These are phyloP conservation scores for Stomatorhinus walkeri DNA, from an alignment of 2,797 vertebrate genomes.

Conservation along the genomic window DNA sequence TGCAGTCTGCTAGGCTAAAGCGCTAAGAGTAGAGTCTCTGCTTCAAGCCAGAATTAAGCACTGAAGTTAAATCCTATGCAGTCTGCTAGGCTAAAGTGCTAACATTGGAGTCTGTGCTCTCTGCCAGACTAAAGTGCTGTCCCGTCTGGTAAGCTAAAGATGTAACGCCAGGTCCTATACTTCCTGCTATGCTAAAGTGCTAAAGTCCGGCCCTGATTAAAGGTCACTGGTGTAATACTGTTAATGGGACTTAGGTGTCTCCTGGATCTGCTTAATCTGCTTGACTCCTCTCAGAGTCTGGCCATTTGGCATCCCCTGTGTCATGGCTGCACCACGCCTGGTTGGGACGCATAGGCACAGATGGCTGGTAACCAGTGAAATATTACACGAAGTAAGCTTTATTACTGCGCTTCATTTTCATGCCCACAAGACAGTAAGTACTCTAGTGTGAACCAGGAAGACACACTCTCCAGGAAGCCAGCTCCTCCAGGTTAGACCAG, in stretches of 20 bases:
- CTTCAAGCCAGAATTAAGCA: no score
- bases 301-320: conserved; percentile 33
- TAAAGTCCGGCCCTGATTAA: not conserved
- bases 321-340: conserved; percentile 65
- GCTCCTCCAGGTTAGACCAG: not conserved
- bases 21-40: no score
- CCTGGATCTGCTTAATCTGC: not conserved
- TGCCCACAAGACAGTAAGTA: not conserved
- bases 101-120: not conserved
- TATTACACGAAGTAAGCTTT: not conserved
- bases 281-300: not conserved
- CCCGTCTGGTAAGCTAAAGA: not conserved
- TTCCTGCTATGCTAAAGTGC: not conserved
- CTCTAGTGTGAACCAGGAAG: not conserved
- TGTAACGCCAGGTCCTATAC: not conserved
- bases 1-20: not conserved
- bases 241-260: not conserved
- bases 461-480: not conserved
- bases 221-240: not conserved
- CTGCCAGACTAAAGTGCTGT: not conserved
- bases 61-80: no score
- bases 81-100: no score
- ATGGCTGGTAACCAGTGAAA: not conserved
- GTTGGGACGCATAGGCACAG: not conserved
- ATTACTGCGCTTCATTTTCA: not conserved